Evolutionary conservation across 2,888 invertebrate species (phyloP).

Genomic region (Smittia aterrima): DNA sequence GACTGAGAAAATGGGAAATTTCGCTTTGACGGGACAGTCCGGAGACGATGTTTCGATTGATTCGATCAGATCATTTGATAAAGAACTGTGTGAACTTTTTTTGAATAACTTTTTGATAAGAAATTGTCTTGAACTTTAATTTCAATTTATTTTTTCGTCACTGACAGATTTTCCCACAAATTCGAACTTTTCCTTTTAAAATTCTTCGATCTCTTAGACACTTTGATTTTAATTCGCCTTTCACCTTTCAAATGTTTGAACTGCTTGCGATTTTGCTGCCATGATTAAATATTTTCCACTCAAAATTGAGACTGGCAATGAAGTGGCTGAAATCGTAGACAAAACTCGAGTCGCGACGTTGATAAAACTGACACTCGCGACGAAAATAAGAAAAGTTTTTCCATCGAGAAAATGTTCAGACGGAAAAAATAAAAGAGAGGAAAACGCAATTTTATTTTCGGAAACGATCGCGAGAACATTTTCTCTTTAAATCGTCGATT

Average conservation of each 20-base stretch:
- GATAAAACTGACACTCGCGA: constrained; percentile 12
- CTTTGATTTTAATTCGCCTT: neutral
- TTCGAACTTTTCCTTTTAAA: neutral
- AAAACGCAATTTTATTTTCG: neutral
- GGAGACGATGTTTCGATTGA: neutral
- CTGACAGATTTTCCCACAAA: neutral
- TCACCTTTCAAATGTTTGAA: constrained; percentile 29
- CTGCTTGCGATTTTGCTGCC: constrained; percentile 20
- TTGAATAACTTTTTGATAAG: neutral
- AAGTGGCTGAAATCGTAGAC: neutral
- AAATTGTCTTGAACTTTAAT: neutral
- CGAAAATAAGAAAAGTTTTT: neutral
- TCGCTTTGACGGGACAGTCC: neutral
- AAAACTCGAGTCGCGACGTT: neutral
- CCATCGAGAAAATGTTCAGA: neutral
- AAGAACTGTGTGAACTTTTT: neutral
- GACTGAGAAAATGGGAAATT: constrained; percentile 20
- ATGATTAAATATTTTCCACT: constrained; percentile 2
- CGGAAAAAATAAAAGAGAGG: neutral
- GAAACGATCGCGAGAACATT: neutral
- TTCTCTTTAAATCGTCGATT: neutral
- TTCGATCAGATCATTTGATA: neutral
- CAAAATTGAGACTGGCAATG: neutral
- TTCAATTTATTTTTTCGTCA: neutral
- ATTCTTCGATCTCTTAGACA: neutral